phyloP scores from a whole-genome alignment of 2,113 vertebrate species.

The Empidonax alnorum region DNA sequence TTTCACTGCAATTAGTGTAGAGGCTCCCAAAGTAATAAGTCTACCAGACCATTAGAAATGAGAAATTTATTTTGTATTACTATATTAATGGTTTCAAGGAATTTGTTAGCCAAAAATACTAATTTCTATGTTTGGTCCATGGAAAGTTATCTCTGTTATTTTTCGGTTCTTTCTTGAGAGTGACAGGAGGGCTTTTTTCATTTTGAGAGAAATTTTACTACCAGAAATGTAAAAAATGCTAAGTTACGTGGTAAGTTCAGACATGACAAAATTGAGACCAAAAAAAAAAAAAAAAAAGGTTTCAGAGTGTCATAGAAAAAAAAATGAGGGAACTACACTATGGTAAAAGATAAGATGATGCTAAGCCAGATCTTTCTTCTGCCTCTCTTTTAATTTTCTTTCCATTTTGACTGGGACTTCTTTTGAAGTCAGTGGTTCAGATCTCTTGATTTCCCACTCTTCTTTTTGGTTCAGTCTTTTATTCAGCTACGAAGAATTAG shows the following conservation, averaged over 20 bases:
- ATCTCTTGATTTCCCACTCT: background rate
- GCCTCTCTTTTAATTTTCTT: background rate
- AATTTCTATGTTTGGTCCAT: background rate
- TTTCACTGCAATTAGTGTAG: background rate
- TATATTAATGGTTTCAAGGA: background rate
- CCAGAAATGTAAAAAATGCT: background rate
- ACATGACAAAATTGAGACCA: background rate
- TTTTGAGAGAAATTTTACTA: background rate
- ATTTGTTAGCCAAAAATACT: background rate
- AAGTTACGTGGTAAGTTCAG: background rate
- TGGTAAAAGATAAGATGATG: background rate
- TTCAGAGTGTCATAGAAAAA: background rate
- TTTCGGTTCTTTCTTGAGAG: background rate
- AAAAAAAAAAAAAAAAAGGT: background rate
- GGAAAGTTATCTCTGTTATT: background rate
- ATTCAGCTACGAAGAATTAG: background rate
- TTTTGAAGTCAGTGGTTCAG: background rate
- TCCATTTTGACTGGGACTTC: background rate
- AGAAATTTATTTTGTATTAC: background rate
- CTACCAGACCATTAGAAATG: background rate
- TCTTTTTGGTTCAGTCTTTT: background rate
- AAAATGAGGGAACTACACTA: background rate
- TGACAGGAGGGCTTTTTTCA: accelerated
- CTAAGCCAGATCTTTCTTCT: background rate
- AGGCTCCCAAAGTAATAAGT: background rate